Evolutionary conservation across 2,113 vertebrate genomes (phyloP), one percentile per base, ranked within the genome.

Genomic region (Ondatra zibethicus): DNA sequence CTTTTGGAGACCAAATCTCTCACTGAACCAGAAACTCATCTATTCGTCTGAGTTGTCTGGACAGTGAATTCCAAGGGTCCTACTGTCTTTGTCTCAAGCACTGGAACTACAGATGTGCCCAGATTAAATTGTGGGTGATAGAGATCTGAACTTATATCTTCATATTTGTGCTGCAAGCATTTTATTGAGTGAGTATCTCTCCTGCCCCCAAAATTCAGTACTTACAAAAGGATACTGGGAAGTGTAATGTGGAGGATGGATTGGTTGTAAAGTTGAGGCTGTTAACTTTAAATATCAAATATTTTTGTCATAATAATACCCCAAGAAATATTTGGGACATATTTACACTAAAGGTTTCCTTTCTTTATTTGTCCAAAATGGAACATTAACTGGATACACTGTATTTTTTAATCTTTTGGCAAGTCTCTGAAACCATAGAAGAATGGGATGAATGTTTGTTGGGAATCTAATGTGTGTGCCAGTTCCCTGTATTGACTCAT

Each of bases 201-300:
- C 25, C n/a, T 63, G 25, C 25, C 27, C 81, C 16, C 81, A 29
- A 47, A 84, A 29, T 9, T 84, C 55, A 42, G 55, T 29, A 42
- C 36, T 31, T 82, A 73, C 55, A 89, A 78, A 88, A 65, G 72
- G 52, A 50, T 55, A 42, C 9, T 52, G 31, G 23, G 45, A 14
- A 39, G 8, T 84, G n/a, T n/a, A 42, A 42, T 42, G 25, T 63
- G 14, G n/a, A 63, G 42, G n/a, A 31, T 27, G 31, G 7, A 66
- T 45, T 73, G 52, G 75, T 6, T 93, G 52, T 80, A 80, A 87
- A 94, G 87, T 63, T 70, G 9, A 82, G 61, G 36, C 31, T 55
- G 12, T 78, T 93, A 36, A 42, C 80, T 93, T 52, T 39, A 55
- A 90, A 72, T 78, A 88, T 92, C 82, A 76, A 17, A 87, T 70